Percentiles rank a stretch among this genome's conserved stretches.
Conservation (phyloP, 2,888 invertebrate genomes). For the Luperina testacea region DNA sequence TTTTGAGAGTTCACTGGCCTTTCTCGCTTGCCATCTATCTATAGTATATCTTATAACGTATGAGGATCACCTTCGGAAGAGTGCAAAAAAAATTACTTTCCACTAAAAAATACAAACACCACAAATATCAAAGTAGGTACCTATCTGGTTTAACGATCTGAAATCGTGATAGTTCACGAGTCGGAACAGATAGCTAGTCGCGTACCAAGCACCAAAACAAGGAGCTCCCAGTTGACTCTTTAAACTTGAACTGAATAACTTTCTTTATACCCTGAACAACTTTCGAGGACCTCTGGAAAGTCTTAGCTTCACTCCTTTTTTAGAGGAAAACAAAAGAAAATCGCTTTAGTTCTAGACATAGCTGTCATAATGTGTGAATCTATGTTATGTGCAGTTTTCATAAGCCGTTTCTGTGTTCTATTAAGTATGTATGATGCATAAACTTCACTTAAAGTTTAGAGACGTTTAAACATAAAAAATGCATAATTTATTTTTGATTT, state of each 20-base stretch:
- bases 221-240: conserved; percentile 55
- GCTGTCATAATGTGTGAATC: conserved; percentile 7
- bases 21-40: not conserved
- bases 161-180: conserved; percentile 29
- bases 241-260: conserved; percentile 60
- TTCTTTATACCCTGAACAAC: conserved; percentile 53
- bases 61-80: not conserved
- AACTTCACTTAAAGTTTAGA: not conserved
- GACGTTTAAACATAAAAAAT: not conserved
- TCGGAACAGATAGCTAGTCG: conserved; percentile 34
- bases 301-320: conserved; percentile 25
- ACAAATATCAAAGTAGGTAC: conserved; percentile 12
- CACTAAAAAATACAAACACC: not conserved
- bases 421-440: not conserved
- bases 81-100: not conserved
- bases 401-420: not conserved
- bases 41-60: not conserved
- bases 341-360: conserved; percentile 16
- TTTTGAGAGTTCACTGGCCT: not conserved
- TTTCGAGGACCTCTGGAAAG: conserved; percentile 44
- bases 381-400: conserved; percentile 2
- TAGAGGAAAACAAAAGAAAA: conserved; percentile 30
- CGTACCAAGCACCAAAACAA: conserved; percentile 45
- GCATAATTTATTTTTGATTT: not conserved
- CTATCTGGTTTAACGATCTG: conserved; percentile 32